Evolutionary conservation across 2,888 invertebrate genomes (phyloP).

Genomic region (Choristoneura rosaceana): DNA sequence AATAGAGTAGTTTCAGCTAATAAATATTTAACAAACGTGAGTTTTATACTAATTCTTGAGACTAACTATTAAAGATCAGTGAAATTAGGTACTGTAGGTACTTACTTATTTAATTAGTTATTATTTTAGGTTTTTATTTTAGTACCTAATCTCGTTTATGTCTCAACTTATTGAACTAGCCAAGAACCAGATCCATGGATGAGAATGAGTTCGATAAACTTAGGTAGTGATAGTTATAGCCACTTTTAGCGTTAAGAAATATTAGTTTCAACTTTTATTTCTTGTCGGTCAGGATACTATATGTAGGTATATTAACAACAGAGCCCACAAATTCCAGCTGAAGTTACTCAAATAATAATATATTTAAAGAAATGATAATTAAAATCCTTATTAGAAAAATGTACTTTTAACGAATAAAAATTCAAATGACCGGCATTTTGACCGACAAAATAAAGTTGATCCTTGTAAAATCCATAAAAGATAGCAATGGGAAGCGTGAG

Average conservation of each 20-base stretch:
- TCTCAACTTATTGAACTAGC: background rate
- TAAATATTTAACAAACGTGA: background rate
- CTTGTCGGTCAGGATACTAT: background rate
- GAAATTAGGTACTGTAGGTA: background rate
- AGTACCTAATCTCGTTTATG: background rate
- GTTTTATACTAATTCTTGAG: background rate
- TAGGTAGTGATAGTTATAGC: background rate
- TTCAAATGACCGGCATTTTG: conserved; percentile 35
- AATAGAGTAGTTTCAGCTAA: too few relatives aligned
- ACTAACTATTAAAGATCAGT: background rate
- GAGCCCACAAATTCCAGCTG: background rate
- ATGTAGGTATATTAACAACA: background rate
- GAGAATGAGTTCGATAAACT: background rate
- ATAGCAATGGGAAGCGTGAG: conserved; percentile 19
- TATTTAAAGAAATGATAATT: too few relatives aligned
- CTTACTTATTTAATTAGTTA: background rate
- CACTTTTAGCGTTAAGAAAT: conserved; percentile 1
- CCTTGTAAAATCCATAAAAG: conserved; percentile 27
- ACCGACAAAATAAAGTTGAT: conserved; percentile 45
- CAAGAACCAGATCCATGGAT: background rate
- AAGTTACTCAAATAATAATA: background rate
- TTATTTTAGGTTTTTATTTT: background rate
- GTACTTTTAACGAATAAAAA: background rate
- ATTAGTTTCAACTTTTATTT: background rate
- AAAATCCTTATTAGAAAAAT: background rate